Percentiles rank a stretch among this genome's conserved stretches.
Conservation (phyloP, 2,113 vertebrate genomes). For the Nibea coibor region DNA sequence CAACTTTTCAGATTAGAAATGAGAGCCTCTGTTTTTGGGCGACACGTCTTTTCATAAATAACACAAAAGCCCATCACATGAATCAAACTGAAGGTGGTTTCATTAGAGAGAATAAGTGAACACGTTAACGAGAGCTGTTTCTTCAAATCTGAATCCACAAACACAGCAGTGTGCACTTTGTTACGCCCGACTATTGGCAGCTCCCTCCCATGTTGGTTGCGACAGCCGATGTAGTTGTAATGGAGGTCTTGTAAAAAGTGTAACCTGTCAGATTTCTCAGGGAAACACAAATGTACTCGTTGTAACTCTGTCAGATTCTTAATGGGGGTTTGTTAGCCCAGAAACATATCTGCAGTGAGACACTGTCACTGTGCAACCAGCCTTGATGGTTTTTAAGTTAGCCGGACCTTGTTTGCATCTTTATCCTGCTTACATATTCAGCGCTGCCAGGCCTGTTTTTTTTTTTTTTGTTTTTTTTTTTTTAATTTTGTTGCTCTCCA, state of each 20-base stretch:
- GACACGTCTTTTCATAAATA: neutral
- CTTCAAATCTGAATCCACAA: constrained; percentile 18
- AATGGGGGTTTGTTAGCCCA: constrained; percentile 70
- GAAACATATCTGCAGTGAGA: constrained; percentile 49
- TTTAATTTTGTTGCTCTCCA: constrained; percentile 50
- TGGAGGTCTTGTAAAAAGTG: constrained; percentile 71
- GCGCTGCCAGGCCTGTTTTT: constrained; percentile 31
- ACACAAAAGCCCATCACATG: neutral
- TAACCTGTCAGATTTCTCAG: constrained; percentile 70
- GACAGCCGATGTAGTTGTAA: constrained; percentile 71
- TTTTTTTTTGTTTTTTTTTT: constrained; percentile 16
- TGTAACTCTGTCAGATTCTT: constrained; percentile 75
- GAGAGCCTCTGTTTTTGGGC: neutral
- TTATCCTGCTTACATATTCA: constrained; percentile 47
- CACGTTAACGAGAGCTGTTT: neutral
- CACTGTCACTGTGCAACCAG: constrained; percentile 59
- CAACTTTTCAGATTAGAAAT: neutral
- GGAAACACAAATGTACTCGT: constrained; percentile 73
- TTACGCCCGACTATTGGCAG: constrained; percentile 21
- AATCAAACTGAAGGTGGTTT: neutral
- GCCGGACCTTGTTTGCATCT: constrained; percentile 41
- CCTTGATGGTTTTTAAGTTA: constrained; percentile 58
- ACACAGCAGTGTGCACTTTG: constrained; percentile 18
- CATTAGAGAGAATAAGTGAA: neutral
- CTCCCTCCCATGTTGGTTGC: constrained; percentile 48